phyloP scores from a whole-genome alignment of 2,797 vertebrate species.

The Aphelocoma californica region DNA sequence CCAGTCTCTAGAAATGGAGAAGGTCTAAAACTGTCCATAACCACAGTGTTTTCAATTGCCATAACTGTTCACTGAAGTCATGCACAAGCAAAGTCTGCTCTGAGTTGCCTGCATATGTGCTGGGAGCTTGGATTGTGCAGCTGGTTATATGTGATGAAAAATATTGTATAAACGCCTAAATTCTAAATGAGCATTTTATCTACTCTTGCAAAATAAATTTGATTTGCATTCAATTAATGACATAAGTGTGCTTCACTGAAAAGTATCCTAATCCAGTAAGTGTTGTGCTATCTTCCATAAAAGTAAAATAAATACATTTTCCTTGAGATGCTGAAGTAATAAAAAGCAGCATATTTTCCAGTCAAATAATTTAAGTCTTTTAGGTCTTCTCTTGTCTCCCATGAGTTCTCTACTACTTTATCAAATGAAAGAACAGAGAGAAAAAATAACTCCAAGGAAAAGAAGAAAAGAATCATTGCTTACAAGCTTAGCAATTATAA shows the following conservation, averaged over 20 bases:
- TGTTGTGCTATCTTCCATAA: constrained; percentile 12
- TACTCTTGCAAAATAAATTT: background rate
- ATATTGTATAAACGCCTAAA: background rate
- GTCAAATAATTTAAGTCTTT: constrained; percentile 57
- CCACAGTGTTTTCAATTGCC: background rate
- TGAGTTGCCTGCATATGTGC: background rate
- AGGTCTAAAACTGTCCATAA: background rate
- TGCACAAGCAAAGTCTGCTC: background rate
- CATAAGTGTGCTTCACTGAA: background rate
- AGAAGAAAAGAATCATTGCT: constrained; percentile 46
- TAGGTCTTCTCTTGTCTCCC: constrained; percentile 43
- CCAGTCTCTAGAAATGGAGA: background rate
- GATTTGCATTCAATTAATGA: constrained; percentile 12
- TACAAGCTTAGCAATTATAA: constrained; percentile 52
- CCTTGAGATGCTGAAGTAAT: constrained; percentile 15
- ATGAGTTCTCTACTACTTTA: background rate
- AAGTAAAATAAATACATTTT: background rate
- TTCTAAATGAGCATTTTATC: background rate
- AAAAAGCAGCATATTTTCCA: constrained; percentile 45
- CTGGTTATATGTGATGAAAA: background rate
- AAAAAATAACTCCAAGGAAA: constrained; percentile 40
- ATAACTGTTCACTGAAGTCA: background rate
- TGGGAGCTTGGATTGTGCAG: background rate
- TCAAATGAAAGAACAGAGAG: constrained; percentile 48
- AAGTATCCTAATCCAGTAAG: constrained; percentile 9